Evolutionary conservation across 37 sponge, comb jelly and placozoan genomes (phyloP).

Genomic region (Haliclona indistincta): DNA sequence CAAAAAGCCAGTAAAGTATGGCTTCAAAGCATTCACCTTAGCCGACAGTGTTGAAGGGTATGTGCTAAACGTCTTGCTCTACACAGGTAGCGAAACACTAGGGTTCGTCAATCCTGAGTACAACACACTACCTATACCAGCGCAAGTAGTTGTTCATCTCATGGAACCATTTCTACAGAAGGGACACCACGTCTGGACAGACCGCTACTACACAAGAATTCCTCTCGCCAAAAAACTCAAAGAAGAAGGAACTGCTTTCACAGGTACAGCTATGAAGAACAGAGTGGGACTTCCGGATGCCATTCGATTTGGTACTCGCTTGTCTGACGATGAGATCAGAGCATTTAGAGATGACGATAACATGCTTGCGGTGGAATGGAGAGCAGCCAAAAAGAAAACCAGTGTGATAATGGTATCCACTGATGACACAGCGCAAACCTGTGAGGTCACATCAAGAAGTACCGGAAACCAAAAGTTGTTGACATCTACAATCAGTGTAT

Average conservation of each 20-base stretch:
- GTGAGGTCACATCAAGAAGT: background rate
- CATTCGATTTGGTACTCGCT: background rate
- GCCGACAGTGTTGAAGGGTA: slow-evolving; percentile 31
- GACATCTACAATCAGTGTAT: slow-evolving; percentile 3
- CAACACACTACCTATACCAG: background rate
- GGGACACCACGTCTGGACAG: slow-evolving; percentile 4
- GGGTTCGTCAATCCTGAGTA: background rate
- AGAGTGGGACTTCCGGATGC: slow-evolving; percentile 1
- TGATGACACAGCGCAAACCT: background rate
- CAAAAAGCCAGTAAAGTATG: slow-evolving; percentile 26
- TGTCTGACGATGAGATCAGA: background rate
- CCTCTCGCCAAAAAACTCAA: background rate
- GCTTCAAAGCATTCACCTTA: slow-evolving; percentile 28
- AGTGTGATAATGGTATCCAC: background rate
- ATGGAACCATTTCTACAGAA: background rate
- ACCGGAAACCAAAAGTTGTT: background rate
- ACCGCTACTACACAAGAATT: slow-evolving; percentile 9
- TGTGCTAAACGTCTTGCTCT: slow-evolving; percentile 11
- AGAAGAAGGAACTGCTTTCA: background rate
- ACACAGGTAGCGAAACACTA: slow-evolving; percentile 19
- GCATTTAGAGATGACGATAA: background rate
- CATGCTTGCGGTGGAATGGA: background rate
- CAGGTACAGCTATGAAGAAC: slow-evolving; percentile 7
- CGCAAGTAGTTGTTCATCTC: slow-evolving; percentile 1
- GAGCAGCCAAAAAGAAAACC: background rate